Base-by-base conservation (phyloP, 2,113 vertebrate species). In the Amazona guildingii region DNA sequence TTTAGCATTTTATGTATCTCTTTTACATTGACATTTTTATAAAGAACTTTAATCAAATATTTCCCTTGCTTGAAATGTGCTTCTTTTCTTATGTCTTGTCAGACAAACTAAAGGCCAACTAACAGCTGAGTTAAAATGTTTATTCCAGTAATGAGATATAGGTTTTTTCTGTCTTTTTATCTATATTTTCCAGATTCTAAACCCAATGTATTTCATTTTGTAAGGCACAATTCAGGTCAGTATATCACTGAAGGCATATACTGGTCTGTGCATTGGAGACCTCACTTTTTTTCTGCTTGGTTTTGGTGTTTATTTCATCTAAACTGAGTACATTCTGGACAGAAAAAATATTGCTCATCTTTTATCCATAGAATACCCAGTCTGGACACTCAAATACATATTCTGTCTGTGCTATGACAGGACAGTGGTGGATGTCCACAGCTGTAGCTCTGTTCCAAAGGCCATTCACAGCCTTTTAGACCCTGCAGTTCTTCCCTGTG, bases 201-300 rank as follows among this genome's bases (percentile, higher is more conserved):
- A 1, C 1, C 2, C 1, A 48, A 21, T 1, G 7, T 13, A 13
- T 24, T 48, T 49, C 4, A 48, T 20, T 69, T 57, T 44, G 4
- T 25, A 39, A 63, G 10, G 13, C 17, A 67, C 17, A 67, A 19
- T 29, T 67, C 35, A 27, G 9, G 13, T 37, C 10, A 59, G 21
- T 66, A 55, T 51, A 2, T 10, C 25, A 17, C 11, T 51, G 35
- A 46, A 72, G 1, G 3, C 7, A 1, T 6, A 19, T 0, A 0
- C 3, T 44, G 6, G 44, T 80, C 12, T 52, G 17, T n/a, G 1
- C 7, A 1, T 25, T 23, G 16, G 21, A 74, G 11, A 88, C 3
- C 9, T 59, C 3, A 5, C 3, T 43, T 80, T 5, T n/a, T 20
- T 52, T 68, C 11, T 18, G 13, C 46, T 11, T 44, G 13, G 2